A percentile compares a stretch with the other conserved stretches of the same genome.
Conservation (phyloP, 2,888 invertebrate genomes). For the Heliconius ethilla region DNA sequence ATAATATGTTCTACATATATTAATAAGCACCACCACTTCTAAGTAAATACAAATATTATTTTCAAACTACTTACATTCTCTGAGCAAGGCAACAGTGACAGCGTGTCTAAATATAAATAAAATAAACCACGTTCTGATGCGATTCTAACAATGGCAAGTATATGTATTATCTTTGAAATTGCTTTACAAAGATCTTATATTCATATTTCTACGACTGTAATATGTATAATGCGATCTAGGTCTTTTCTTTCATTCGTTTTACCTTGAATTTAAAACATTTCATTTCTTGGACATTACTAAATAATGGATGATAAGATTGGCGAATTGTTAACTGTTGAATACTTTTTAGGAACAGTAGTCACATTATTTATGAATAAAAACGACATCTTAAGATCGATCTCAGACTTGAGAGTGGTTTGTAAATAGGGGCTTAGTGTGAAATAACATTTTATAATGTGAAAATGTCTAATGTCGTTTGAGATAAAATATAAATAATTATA, state of each 20-base stretch:
- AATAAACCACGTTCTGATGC: constrained; percentile 4
- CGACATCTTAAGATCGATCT: too few species aligned
- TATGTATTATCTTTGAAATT: constrained; percentile 19
- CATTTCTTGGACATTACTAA: too few species aligned
- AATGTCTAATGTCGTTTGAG: too few species aligned
- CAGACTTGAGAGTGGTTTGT: too few species aligned
- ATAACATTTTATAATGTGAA: too few species aligned
- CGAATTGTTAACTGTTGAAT: too few species aligned
- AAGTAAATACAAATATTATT: neutral
- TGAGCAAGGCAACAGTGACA: neutral
- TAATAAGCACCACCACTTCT: neutral
- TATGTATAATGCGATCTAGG: neutral
- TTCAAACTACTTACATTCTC: neutral
- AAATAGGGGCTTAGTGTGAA: too few species aligned
- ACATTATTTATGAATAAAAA: too few species aligned
- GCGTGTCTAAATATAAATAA: constrained; percentile 11
- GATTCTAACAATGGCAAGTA: constrained; percentile 24
- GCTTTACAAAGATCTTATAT: constrained; percentile 3
- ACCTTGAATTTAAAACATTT: neutral
- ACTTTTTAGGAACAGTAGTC: too few species aligned
- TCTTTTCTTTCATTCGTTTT: neutral
- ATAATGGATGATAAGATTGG: neutral
- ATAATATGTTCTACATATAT: too few species aligned
- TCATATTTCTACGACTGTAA: neutral
- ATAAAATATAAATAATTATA: too few species aligned